Evolutionary conservation across 1,140 invertebrate species (phyloP).

Genomic region (Diorhabda sublineata): DNA sequence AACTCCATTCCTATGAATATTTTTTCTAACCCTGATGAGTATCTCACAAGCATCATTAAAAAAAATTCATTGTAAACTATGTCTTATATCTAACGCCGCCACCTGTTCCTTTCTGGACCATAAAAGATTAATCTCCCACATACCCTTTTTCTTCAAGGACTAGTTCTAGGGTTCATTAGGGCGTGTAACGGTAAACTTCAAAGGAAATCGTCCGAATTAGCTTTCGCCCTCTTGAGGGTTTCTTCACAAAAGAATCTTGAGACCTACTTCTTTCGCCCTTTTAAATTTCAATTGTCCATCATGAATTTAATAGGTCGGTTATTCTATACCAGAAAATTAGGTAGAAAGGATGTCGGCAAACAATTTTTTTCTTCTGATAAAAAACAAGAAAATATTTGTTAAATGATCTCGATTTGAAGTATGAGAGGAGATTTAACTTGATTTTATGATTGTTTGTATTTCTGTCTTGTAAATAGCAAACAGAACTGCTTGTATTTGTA

Average conservation of each 20-base stretch:
- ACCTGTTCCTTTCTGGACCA: neutral
- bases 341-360: too few species aligned
- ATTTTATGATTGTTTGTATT: too few species aligned
- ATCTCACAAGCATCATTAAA: neutral
- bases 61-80: neutral
- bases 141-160: slow-evolving; percentile 7
- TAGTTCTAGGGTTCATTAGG: slow-evolving; percentile 13
- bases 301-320: neutral
- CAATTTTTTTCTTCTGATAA: too few species aligned
- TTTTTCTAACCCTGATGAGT: neutral
- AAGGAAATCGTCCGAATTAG: slow-evolving; percentile 5
- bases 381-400: too few species aligned
- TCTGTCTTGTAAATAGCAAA: too few species aligned
- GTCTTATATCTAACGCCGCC: neutral
- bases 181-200: slow-evolving; percentile 15
- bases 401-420: too few species aligned
- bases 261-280: slow-evolving; percentile 1
- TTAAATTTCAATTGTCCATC: neutral
- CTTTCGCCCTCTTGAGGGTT: slow-evolving; percentile 6
- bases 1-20: too few species aligned
- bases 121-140: slow-evolving; percentile 8
- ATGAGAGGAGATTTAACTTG: too few species aligned
- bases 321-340: too few species aligned
- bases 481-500: too few species aligned
- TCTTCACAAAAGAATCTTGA: neutral